A percentile compares a stretch with the other conserved stretches of the same genome.
Conservation (phyloP, 2,888 invertebrate species). For the Temnothorax rugatulus region DNA sequence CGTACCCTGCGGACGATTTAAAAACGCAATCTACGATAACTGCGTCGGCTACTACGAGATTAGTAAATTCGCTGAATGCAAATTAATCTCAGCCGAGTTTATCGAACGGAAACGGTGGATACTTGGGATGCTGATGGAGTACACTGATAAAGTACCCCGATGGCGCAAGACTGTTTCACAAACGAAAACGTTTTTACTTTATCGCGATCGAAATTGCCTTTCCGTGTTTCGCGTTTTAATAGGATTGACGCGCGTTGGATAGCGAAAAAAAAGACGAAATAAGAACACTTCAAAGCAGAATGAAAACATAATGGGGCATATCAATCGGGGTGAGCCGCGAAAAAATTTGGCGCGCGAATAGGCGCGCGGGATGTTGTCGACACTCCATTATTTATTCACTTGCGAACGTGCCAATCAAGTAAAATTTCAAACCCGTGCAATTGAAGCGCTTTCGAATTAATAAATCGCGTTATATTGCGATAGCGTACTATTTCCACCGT, state of each 20-base stretch:
- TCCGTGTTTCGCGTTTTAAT: constrained; percentile 44
- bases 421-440: constrained; percentile 4
- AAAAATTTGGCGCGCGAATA: constrained; percentile 8
- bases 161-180: constrained; percentile 2
- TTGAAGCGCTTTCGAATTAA: constrained; percentile 27
- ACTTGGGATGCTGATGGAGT: constrained; percentile 22
- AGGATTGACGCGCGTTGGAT: constrained; percentile 7
- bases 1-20: constrained; percentile 37
- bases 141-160: constrained; percentile 15
- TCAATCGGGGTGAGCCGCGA: background rate
- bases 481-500: background rate
- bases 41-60: background rate
- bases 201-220: constrained; percentile 32
- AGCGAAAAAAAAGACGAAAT: background rate
- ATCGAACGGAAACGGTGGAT: constrained; percentile 18
- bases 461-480: constrained; percentile 20
- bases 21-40: constrained; percentile 17
- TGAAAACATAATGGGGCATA: constrained; percentile 16
- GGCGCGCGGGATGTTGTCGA: background rate
- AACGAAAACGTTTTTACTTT: constrained; percentile 14
- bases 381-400: constrained; percentile 17
- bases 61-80: constrained; percentile 24
- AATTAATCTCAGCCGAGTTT: constrained; percentile 18
- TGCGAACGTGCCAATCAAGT: constrained; percentile 6
- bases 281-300: constrained; percentile 21